phyloP scores from a whole-genome alignment of 2,888 invertebrate species.

The Salpingus planirostris region DNA sequence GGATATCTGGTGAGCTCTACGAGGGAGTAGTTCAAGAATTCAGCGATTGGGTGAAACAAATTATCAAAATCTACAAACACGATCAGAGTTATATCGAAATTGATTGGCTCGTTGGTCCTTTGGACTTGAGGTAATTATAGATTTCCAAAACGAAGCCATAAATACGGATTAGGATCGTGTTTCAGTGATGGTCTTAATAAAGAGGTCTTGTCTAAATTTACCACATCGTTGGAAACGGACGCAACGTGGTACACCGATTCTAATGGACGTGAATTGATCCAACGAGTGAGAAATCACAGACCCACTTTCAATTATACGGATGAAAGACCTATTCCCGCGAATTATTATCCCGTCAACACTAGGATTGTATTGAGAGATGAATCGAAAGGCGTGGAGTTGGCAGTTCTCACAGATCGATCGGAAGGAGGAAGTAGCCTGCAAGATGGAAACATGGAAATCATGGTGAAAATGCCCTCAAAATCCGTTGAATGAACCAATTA shows the following conservation, averaged over 20 bases:
- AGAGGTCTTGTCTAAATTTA: slow-evolving; percentile 59
- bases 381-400: slow-evolving; percentile 39
- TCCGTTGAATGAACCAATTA: too few relatives aligned
- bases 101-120: slow-evolving; percentile 43
- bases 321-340: slow-evolving; percentile 53
- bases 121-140: slow-evolving; percentile 41
- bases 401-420: slow-evolving; percentile 51
- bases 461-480: slow-evolving; percentile 41
- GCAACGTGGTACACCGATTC: slow-evolving; percentile 66
- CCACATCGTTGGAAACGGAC: slow-evolving; percentile 46
- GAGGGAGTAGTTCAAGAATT: slow-evolving; percentile 57
- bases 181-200: slow-evolving; percentile 41
- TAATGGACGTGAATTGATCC: slow-evolving; percentile 63
- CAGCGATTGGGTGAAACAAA: slow-evolving; percentile 59
- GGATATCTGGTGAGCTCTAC: slow-evolving; percentile 37
- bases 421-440: slow-evolving; percentile 54
- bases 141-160: slow-evolving; percentile 37
- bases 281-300: slow-evolving; percentile 49
- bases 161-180: too few relatives aligned
- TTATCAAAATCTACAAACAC: slow-evolving; percentile 54
- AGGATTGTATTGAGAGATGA: slow-evolving; percentile 49
- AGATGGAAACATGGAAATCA: slow-evolving; percentile 55
- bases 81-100: slow-evolving; percentile 42
- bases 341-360: slow-evolving; percentile 71
- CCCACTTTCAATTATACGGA: slow-evolving; percentile 47